phyloP scores from a whole-genome alignment of 2,113 vertebrate species.

The Mesoclemmys tuberculata region DNA sequence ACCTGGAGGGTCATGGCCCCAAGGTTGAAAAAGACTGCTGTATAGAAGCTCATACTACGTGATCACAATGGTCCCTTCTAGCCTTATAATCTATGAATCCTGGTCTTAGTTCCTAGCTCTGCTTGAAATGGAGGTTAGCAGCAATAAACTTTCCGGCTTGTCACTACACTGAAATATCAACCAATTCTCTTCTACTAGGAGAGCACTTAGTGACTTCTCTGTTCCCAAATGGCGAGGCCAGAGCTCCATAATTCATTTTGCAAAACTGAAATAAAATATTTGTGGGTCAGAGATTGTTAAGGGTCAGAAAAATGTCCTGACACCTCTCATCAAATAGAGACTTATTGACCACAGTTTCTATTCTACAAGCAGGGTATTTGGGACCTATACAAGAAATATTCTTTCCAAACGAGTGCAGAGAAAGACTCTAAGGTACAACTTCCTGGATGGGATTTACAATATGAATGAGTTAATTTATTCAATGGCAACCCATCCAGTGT shows the following conservation, averaged over 20 bases:
- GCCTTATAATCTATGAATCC: not conserved
- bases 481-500: not conserved
- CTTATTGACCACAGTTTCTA: not conserved
- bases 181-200: not conserved
- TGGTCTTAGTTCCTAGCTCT: constrained; percentile 1
- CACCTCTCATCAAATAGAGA: not conserved
- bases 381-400: not conserved
- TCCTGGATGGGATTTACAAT: not conserved
- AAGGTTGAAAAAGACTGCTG: too few relatives aligned
- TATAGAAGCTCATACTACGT: too few relatives aligned
- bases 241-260: not conserved
- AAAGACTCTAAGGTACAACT: not conserved
- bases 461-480: not conserved
- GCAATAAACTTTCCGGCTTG: not conserved
- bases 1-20: too few relatives aligned
- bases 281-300: not conserved
- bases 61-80: not conserved
- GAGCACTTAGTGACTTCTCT: rapidly evolving
- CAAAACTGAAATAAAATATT: constrained; percentile 31
- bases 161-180: not conserved
- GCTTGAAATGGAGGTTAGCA: constrained; percentile 2
- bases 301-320: not conserved
- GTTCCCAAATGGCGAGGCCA: not conserved
- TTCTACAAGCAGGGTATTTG: not conserved
- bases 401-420: not conserved